Conservation (phyloP, 2,888 invertebrate species). For the Phoronis australis region DNA sequence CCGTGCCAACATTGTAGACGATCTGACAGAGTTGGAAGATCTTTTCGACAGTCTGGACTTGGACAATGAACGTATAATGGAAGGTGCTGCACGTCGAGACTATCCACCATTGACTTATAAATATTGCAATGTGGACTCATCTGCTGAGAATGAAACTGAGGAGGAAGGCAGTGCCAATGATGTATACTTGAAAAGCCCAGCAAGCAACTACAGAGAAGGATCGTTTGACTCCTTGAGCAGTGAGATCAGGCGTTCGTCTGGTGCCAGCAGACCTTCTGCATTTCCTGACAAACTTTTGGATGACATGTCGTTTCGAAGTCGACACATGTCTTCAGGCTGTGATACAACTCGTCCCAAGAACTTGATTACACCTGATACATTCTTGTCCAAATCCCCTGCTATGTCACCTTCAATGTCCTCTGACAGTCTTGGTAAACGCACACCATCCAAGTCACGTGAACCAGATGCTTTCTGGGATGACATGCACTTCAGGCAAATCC, state of each 20-base stretch:
- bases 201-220: neutral
- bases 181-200: neutral
- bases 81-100: slow-evolving; percentile 12
- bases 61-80: slow-evolving; percentile 23
- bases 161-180: neutral
- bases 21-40: slow-evolving; percentile 39
- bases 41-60: slow-evolving; percentile 37
- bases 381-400: neutral
- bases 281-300: no score
- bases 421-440: neutral
- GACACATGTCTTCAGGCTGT: neutral
- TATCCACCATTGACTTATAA: neutral
- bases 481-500: neutral
- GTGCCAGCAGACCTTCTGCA: neutral
- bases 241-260: neutral
- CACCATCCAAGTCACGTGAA: neutral
- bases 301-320: neutral
- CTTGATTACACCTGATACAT: neutral
- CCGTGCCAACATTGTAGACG: slow-evolving; percentile 34
- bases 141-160: neutral
- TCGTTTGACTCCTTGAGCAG: neutral
- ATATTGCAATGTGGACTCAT: no score
- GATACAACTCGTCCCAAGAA: neutral
- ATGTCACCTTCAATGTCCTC: neutral
- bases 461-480: neutral